These are phyloP conservation scores for Clarias gariepinus DNA, from an alignment of 2,113 vertebrate genomes.

Conservation along the genomic window DNA sequence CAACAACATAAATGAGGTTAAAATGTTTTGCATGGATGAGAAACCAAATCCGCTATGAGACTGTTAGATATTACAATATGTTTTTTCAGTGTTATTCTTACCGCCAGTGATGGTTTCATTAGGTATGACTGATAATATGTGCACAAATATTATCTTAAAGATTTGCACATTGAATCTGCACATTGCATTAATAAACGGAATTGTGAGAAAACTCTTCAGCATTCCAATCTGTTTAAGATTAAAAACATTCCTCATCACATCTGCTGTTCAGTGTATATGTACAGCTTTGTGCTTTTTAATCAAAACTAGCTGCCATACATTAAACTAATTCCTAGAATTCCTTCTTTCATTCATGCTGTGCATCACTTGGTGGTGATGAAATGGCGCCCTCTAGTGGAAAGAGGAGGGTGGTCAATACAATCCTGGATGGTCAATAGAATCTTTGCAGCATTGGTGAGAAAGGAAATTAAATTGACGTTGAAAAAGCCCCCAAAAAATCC, in stretches of 20 bases:
- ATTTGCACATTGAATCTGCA: background rate
- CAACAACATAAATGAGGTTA: background rate
- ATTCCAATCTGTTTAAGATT: background rate
- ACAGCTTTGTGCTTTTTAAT: background rate
- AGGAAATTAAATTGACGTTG: background rate
- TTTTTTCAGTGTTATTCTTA: background rate
- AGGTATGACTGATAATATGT: too few relatives aligned
- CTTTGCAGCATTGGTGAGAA: background rate
- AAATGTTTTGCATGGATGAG: background rate
- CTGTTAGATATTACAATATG: background rate
- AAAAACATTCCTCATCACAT: too few relatives aligned
- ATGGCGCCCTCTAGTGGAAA: conserved; percentile 43
- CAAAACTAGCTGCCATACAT: background rate
- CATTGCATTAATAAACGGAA: background rate
- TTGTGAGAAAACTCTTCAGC: background rate
- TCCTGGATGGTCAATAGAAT: background rate
- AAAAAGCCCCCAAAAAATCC: background rate
- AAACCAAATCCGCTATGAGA: background rate
- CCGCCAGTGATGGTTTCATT: background rate
- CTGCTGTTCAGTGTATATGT: background rate
- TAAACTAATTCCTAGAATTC: background rate
- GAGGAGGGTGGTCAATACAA: too few relatives aligned
- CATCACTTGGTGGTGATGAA: background rate
- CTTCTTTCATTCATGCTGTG: background rate
- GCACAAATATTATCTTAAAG: too few relatives aligned